Base-by-base conservation (phyloP, 2,888 invertebrate genomes). In the Cybosia mesomella region DNA sequence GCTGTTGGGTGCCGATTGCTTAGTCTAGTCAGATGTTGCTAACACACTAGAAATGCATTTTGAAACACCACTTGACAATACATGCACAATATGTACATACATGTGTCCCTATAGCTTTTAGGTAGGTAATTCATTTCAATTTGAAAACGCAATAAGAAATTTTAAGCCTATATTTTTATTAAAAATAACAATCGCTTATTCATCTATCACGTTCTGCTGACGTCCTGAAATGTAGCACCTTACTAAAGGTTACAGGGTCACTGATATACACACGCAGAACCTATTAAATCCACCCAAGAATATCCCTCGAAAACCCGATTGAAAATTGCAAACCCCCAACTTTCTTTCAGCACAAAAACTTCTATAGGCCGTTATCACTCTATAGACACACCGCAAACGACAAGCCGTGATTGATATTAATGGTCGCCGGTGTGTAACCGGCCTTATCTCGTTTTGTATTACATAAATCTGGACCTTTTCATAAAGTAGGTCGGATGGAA, bases 381-480 rank as follows among this genome's bases (percentile, higher is more conserved):
- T 82, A 87, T 85, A 86, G 87, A 86, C 85, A 83, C 83, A 82
- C 75, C 83, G 84, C 83, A 85, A 82, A 80, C 83, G 86, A 83
- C 85, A 82, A 81, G 76, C 78, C 80, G 91, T 92, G 93, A 93
- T 92, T 91, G 93, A 93, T 92, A 93, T 92, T 92, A 92, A 93
- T 91, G 90, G 87, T 79, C 58, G 68, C 54, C 71, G 69, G 79
- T 84, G 83, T 86, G 85, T 64, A 77, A 68, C 75, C 79, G 77
- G 84, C 86, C 89, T 91, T 91, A 92, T 92, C 92, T 87, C 39
- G 85, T 85, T 86, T 89, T 90, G 88, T 89, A 84, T 84, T 82
- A 82, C 84, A 84, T 82, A 86, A 88, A 86, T 86, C 85, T 82
- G 73, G 74, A 77, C 81, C 87, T 83, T 87, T 88, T 83, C 82